Conservation (phyloP, 2,888 invertebrate genomes). For the Parasteatoda lunata region DNA sequence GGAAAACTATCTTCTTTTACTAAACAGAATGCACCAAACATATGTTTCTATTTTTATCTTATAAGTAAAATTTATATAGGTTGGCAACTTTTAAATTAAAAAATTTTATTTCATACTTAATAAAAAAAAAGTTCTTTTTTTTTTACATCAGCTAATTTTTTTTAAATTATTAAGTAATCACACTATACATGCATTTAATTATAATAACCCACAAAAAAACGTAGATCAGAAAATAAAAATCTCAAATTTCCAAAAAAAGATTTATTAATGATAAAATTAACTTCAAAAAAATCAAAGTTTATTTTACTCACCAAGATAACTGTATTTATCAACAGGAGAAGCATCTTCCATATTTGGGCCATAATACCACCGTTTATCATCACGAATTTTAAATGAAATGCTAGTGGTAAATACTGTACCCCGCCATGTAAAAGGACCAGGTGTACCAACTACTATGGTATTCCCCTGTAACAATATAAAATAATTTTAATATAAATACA, state of each 20-base stretch:
- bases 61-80: too few relatives aligned
- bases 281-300: not conserved
- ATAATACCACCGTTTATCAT: constrained; percentile 86
- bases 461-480: constrained; percentile 77
- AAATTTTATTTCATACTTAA: too few relatives aligned
- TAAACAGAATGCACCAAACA: too few relatives aligned
- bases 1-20: too few relatives aligned
- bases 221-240: too few relatives aligned
- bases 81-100: too few relatives aligned
- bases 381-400: constrained; percentile 80
- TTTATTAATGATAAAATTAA: not conserved
- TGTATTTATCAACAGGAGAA: constrained; percentile 84
- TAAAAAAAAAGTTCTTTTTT: too few relatives aligned
- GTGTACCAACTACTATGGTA: constrained; percentile 89
- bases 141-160: too few relatives aligned
- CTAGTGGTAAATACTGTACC: constrained; percentile 89
- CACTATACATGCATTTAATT: too few relatives aligned
- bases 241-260: not conserved
- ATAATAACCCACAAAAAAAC: too few relatives aligned
- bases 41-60: too few relatives aligned
- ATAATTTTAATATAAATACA: not conserved
- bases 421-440: constrained; percentile 93
- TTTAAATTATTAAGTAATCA: too few relatives aligned
- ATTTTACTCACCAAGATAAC: constrained; percentile 82
- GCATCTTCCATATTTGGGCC: constrained; percentile 79